phyloP scores from a whole-genome alignment of 2,888 invertebrate species.

The Hydropsyche betteni region DNA sequence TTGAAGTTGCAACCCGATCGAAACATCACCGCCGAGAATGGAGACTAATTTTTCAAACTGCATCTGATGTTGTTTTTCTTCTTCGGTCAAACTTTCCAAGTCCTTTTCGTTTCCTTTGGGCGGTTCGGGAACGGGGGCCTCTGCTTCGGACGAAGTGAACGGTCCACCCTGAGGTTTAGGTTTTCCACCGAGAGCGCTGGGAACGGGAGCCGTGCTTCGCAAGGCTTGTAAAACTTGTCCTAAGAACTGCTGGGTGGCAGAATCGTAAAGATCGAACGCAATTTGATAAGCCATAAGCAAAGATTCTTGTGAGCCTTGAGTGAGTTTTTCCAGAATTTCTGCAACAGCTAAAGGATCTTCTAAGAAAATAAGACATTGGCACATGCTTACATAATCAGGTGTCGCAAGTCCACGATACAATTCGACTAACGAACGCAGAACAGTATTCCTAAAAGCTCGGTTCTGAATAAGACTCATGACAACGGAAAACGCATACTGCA shows the following conservation, averaged over 20 bases:
- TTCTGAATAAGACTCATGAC: conserved; percentile 97
- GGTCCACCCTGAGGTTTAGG: conserved; percentile 74
- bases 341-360: conserved; percentile 95
- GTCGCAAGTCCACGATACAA: conserved; percentile 88
- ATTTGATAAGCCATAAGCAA: conserved; percentile 98
- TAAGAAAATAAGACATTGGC: conserved; percentile 95
- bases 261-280: conserved; percentile 98
- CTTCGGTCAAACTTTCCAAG: conserved; percentile 71
- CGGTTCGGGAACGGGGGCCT: conserved; percentile 57
- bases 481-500: conserved; percentile 95
- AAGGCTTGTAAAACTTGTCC: conserved; percentile 86
- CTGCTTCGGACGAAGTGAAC: conserved; percentile 59
- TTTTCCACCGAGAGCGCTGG: conserved; percentile 77
- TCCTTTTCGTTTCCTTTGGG: conserved; percentile 61
- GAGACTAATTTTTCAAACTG: conserved; percentile 88
- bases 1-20: conserved; percentile 95
- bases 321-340: conserved; percentile 89
- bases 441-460: conserved; percentile 89
- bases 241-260: conserved; percentile 97
- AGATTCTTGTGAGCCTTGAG: conserved; percentile 77
- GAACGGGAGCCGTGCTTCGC: conserved; percentile 82
- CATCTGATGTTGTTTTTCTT: conserved; percentile 86
- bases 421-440: conserved; percentile 87
- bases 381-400: conserved; percentile 98
- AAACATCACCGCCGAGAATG: conserved; percentile 95